A percentile compares a stretch with the other conserved stretches of the same genome.
Evolutionary conservation across 1,140 invertebrate species (phyloP).

Genomic region (Drosophila elegans): DNA sequence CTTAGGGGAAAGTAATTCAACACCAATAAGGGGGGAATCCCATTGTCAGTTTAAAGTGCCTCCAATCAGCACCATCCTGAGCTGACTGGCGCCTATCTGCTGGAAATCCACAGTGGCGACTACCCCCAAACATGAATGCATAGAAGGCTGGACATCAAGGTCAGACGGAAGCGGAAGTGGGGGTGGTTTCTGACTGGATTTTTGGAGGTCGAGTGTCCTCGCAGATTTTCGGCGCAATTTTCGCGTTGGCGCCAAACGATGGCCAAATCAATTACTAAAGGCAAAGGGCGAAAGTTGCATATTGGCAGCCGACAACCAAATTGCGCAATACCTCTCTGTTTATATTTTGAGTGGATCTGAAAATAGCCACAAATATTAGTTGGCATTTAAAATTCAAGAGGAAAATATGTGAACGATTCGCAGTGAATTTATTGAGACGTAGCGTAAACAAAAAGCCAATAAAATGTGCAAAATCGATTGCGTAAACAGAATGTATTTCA

Average conservation of each 20-base stretch:
- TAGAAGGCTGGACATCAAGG: conserved; percentile 25
- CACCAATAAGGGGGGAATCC: conserved; percentile 1
- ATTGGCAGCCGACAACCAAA: conserved; percentile 12
- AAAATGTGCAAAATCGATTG: conserved; percentile 74
- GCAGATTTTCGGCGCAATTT: conserved; percentile 15
- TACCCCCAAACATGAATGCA: conserved; percentile 1
- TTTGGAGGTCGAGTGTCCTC: conserved; percentile 6
- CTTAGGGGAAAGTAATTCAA: conserved; percentile 7
- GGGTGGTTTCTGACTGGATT: not conserved
- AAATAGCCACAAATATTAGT: conserved; percentile 45
- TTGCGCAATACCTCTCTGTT: conserved; percentile 20
- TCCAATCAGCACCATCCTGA: conserved; percentile 3
- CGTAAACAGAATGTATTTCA: conserved; percentile 64
- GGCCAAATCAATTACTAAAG: conserved; percentile 34
- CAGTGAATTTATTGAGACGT: conserved; percentile 15
- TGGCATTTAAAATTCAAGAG: conserved; percentile 24
- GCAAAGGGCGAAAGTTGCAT: conserved; percentile 22
- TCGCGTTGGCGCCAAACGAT: conserved; percentile 33
- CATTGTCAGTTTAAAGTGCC: conserved; percentile 9
- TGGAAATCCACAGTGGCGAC: conserved; percentile 13
- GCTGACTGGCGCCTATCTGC: conserved; percentile 22
- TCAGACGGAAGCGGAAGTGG: conserved; percentile 19
- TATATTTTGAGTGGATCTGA: conserved; percentile 12
- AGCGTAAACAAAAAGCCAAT: conserved; percentile 44
- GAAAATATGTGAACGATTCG: conserved; percentile 2